Conservation (phyloP, 2,888 invertebrate genomes). For the Pseudococcus jackbeardsleyi region DNA sequence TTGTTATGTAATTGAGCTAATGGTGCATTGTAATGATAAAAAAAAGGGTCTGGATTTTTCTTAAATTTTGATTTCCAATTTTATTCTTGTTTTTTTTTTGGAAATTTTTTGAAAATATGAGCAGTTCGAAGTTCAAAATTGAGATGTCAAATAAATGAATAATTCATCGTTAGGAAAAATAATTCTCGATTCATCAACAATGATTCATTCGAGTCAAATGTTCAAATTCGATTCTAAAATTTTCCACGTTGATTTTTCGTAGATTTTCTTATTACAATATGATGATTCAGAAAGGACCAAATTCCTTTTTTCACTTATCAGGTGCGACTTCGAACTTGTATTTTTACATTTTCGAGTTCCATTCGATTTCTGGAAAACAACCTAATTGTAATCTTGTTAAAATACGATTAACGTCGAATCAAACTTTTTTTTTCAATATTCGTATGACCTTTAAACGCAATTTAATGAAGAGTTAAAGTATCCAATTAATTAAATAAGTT, state of each 20-base stretch:
- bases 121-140: too few relatives aligned
- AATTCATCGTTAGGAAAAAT: too few relatives aligned
- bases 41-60: too few relatives aligned
- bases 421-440: constrained; percentile 23
- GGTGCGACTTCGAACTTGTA: constrained; percentile 3
- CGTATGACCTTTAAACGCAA: constrained; percentile 32
- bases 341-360: not conserved
- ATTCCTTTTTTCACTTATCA: not conserved
- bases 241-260: not conserved
- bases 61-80: too few relatives aligned
- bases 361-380: constrained; percentile 2
- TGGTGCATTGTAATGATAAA: too few relatives aligned
- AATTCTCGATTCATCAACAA: too few relatives aligned
- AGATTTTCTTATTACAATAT: not conserved
- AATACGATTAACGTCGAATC: constrained; percentile 1
- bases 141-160: too few relatives aligned
- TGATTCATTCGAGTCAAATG: not conserved
- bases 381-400: constrained; percentile 36
- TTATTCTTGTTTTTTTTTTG: too few relatives aligned
- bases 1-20: too few relatives aligned
- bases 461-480: constrained; percentile 36
- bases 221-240: not conserved
- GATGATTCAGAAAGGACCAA: not conserved
- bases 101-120: too few relatives aligned
- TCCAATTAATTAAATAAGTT: not conserved